Percentiles rank a stretch among this genome's conserved stretches.
Conservation (phyloP, 2,113 vertebrate genomes). For the Connochaetes taurinus region DNA sequence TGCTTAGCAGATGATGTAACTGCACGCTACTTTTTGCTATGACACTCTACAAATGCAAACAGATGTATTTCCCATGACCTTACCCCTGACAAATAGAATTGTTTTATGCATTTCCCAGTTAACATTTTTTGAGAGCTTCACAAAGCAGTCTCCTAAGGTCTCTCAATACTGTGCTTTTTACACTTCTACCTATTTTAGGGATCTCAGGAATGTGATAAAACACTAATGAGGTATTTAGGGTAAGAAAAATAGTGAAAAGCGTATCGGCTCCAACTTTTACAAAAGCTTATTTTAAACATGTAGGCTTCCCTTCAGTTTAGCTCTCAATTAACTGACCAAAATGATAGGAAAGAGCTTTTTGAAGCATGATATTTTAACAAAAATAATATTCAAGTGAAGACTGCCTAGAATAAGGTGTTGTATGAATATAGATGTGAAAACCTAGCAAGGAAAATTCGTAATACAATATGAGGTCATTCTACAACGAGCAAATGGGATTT, state of each 20-base stretch:
- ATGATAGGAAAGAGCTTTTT: neutral
- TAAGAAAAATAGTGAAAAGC: slow-evolving; percentile 24
- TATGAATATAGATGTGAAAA: slow-evolving; percentile 1
- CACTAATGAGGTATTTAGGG: slow-evolving; percentile 11
- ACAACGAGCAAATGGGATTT: neutral
- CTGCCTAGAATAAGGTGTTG: neutral
- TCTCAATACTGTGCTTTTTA: slow-evolving; percentile 11
- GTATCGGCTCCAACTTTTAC: neutral
- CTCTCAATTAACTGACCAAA: slow-evolving; percentile 8
- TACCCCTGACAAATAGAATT: slow-evolving; percentile 38
- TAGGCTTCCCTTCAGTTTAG: neutral
- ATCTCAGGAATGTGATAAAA: slow-evolving; percentile 50
- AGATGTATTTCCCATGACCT: slow-evolving; percentile 72
- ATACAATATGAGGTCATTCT: neutral
- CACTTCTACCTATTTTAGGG: slow-evolving; percentile 16
- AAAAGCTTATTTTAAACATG: slow-evolving; percentile 15
- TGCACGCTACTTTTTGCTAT: neutral
- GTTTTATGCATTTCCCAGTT: slow-evolving; percentile 39
- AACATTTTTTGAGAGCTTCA: slow-evolving; percentile 33
- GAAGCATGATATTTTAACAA: neutral
- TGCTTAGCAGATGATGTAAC: slow-evolving; percentile 68
- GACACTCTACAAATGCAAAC: slow-evolving; percentile 66
- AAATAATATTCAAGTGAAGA: slow-evolving; percentile 3
- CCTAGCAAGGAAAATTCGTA: neutral
- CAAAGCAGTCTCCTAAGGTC: neutral